Evolutionary conservation across 2,888 invertebrate species (phyloP), one percentile per base, ranked within the genome.

Genomic region (Ectropis crepuscularia): DNA sequence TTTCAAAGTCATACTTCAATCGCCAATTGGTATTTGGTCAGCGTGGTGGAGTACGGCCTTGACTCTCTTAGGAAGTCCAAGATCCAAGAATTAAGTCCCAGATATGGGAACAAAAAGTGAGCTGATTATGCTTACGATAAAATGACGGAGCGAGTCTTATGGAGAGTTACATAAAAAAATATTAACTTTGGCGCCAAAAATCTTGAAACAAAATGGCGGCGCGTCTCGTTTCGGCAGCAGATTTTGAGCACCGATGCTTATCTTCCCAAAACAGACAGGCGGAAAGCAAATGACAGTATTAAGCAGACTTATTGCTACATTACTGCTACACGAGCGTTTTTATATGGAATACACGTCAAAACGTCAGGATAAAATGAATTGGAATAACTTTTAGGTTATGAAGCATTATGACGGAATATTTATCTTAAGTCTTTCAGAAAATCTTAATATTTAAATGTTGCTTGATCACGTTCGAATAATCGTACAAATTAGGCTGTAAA

Each of bases 271-370:
- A 67, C 77, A 77, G 72, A 67, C 69, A 67, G 42, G 65, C 70
- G 70, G 72, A 73, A 75, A 70, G 76, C 78, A 80, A 84, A 83
- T 79, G 79, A 71, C 80, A 72, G 69, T 70, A 82, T 83, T 83
- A 85, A 78, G 67, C 64, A 68, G 70, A 82, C 74, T 78, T 77
- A 82, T 81, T 72, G 74, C 78, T 63, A 70, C 74, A 75, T 78
- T 74, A 70, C 66, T 68, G 69, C 65, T 63, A 49, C 57, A 69
- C 51, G 49, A 57, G 58, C 50, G 53, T 59, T 65, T 64, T 60
- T 55, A 55, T 55, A 53, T 43, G 42, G 6, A 12, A 60, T 61
- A 65, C 53, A 54, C 41, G 59, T 53, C 57, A 59, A 49, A 47
- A 55, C 39, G 65, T 57, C 57, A 60, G 55, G 46, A 42, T n/a